Evolutionary conservation across 2,113 vertebrate species (phyloP).

Genomic region (Trachemys scripta): DNA sequence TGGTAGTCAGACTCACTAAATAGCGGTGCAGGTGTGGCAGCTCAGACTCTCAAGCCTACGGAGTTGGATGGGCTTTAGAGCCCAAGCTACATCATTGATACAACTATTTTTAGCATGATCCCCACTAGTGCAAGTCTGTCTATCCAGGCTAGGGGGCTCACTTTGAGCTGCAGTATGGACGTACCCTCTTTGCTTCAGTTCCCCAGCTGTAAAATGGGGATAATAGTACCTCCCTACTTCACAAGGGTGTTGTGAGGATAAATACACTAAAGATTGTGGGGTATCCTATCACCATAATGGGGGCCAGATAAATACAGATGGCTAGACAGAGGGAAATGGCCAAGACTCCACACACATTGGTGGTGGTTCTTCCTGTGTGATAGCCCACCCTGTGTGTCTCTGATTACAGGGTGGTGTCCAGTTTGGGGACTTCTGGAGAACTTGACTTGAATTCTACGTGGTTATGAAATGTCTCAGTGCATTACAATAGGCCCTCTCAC

Average conservation of each 20-base stretch:
- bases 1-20: fast-evolving
- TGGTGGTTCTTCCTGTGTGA: fast-evolving
- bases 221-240: not conserved
- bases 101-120: too few species aligned
- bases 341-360: fast-evolving
- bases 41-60: too few species aligned
- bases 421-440: not conserved
- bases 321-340: not conserved
- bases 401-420: not conserved
- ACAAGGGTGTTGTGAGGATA: not conserved
- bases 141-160: not conserved
- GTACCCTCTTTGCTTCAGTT: not conserved
- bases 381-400: not conserved
- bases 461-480: not conserved
- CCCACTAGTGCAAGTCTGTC: not conserved
- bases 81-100: too few species aligned
- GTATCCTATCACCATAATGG: not conserved
- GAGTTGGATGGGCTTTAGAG: too few species aligned
- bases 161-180: not conserved
- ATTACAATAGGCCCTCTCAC: not conserved
- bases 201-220: not conserved
- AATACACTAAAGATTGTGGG: not conserved
- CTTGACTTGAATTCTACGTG: not conserved
- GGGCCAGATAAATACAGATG: not conserved
- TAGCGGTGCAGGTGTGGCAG: not conserved